phyloP scores from a whole-genome alignment of 2,797 vertebrate genomes.

The Saguinus oedipus region DNA sequence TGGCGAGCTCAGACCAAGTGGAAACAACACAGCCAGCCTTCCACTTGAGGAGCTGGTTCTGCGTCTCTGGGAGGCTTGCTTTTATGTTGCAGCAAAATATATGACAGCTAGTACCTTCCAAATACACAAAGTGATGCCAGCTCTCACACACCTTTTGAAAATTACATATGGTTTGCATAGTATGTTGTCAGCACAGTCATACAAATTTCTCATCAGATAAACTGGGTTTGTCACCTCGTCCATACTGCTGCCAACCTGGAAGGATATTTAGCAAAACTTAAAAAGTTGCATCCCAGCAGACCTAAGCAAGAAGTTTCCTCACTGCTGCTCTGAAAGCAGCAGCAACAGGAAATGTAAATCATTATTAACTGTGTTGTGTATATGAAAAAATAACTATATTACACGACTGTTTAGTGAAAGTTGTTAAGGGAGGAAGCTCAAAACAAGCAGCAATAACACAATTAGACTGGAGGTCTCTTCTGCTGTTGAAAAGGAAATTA shows the following conservation, averaged over 20 bases:
- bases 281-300: conserved; percentile 17
- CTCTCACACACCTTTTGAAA: conserved; percentile 44
- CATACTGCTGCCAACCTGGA: background rate
- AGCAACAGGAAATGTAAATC: conserved; percentile 48
- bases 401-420: background rate
- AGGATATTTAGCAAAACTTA: conserved; percentile 43
- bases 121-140: background rate
- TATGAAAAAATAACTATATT: background rate
- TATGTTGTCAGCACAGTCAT: background rate
- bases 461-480: background rate
- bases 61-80: background rate
- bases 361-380: background rate
- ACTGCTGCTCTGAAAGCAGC: conserved; percentile 41
- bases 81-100: background rate
- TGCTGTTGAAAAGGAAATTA: background rate
- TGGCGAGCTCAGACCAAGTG: background rate
- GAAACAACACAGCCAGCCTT: background rate
- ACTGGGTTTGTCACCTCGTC: background rate
- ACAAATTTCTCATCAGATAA: background rate
- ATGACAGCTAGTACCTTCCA: background rate
- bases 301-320: conserved; percentile 47
- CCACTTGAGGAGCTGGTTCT: background rate
- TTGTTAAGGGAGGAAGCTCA: background rate
- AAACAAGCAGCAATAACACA: background rate
- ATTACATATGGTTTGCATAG: background rate